Conservation (phyloP, 2,888 invertebrate genomes). For the Altica lythri region DNA sequence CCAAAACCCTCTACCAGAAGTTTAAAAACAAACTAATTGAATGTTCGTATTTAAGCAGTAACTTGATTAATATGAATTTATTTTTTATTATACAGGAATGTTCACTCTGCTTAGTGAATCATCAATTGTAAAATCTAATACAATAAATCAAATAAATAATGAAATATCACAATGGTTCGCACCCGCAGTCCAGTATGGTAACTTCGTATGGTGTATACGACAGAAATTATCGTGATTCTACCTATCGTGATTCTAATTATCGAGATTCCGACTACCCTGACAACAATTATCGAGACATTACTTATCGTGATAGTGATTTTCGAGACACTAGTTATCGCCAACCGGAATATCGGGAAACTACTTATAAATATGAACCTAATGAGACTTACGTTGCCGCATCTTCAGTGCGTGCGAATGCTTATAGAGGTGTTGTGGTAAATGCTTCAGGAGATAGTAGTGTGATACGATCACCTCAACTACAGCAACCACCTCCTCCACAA, state of each 20-base stretch:
- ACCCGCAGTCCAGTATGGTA: slow-evolving; percentile 52
- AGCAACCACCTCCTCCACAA: slow-evolving; percentile 24
- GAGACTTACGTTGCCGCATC: slow-evolving; percentile 51
- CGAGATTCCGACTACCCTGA: slow-evolving; percentile 41
- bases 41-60: too few relatives aligned
- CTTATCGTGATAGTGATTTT: slow-evolving; percentile 1
- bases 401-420: slow-evolving; percentile 44
- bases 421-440: slow-evolving; percentile 54
- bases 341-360: slow-evolving; percentile 33
- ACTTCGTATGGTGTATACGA: slow-evolving; percentile 58
- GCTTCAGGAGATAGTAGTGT: slow-evolving; percentile 53
- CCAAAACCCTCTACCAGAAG: too few relatives aligned
- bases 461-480: slow-evolving; percentile 41
- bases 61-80: too few relatives aligned
- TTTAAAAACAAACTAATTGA: too few relatives aligned
- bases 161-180: slow-evolving; percentile 49
- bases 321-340: slow-evolving; percentile 33
- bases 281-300: slow-evolving; percentile 32
- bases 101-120: background rate
- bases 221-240: slow-evolving; percentile 36
- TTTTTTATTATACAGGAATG: too few relatives aligned
- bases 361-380: slow-evolving; percentile 31
- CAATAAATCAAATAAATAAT: slow-evolving; percentile 23
- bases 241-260: slow-evolving; percentile 30
- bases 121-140: background rate